Conservation (phyloP, 1,140 invertebrate species). For the Drosophila pruinosa region DNA sequence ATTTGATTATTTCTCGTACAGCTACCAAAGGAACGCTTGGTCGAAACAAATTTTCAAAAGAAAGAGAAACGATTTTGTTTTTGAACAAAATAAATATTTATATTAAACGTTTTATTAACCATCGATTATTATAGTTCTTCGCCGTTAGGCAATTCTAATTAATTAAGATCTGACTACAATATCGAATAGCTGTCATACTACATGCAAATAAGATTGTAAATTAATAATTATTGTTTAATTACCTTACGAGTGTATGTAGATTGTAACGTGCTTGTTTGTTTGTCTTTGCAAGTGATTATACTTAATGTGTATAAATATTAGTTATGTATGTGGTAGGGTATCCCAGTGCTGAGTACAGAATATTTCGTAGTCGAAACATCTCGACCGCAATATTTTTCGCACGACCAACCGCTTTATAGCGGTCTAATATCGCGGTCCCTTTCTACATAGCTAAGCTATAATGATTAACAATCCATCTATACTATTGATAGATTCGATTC, state of each 20-base stretch:
- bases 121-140: not conserved
- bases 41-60: conserved; percentile 2
- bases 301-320: not conserved
- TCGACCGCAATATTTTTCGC: not conserved
- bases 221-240: conserved; percentile 4
- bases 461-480: not conserved
- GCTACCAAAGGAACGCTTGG: conserved; percentile 8
- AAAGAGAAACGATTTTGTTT: not conserved
- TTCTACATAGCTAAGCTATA: conserved; percentile 3
- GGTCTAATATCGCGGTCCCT: not conserved
- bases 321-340: not conserved
- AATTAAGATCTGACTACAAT: not conserved
- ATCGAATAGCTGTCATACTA: not conserved
- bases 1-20: conserved; percentile 13
- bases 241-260: not conserved
- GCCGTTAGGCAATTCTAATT: not conserved
- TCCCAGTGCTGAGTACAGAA: not conserved
- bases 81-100: not conserved
- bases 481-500: not conserved
- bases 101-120: not conserved
- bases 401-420: not conserved
- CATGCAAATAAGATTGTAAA: conserved; percentile 4
- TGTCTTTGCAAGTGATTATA: not conserved
- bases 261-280: not conserved
- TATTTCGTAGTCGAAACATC: not conserved